phyloP scores from a whole-genome alignment of 2,888 invertebrate species.

The Noctua comes region DNA sequence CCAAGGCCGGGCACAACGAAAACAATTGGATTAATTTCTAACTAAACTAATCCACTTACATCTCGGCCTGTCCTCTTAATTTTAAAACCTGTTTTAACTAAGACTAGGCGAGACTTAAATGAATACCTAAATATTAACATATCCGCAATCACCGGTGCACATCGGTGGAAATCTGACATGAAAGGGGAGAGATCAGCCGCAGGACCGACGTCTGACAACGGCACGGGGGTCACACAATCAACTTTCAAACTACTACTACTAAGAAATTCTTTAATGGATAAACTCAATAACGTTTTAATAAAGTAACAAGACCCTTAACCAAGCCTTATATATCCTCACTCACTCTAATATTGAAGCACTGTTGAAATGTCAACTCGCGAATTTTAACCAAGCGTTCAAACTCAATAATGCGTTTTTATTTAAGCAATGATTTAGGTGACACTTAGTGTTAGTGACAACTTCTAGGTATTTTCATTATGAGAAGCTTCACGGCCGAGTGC shows the following conservation, averaged over 20 bases:
- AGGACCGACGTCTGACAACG: neutral
- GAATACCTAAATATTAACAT: neutral
- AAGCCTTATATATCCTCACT: too few relatives aligned
- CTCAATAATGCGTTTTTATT: neutral
- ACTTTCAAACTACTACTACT: neutral
- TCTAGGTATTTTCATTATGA: conserved; percentile 24
- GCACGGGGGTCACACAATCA: neutral
- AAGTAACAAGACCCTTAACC: too few relatives aligned
- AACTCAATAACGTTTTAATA: neutral
- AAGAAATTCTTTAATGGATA: too few relatives aligned
- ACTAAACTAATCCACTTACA: conserved; percentile 62
- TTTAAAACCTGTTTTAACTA: neutral
- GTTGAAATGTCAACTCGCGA: neutral
- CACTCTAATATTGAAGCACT: neutral
- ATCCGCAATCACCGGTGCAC: neutral
- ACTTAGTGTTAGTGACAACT: neutral
- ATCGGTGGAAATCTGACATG: neutral
- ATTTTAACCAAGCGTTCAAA: neutral
- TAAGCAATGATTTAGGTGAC: neutral
- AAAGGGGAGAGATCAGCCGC: neutral
- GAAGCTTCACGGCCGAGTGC: conserved; percentile 16
- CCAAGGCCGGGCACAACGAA: conserved; percentile 23
- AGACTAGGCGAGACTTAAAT: neutral
- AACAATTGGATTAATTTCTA: conserved; percentile 65
- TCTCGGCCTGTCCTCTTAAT: conserved; percentile 15